phyloP scores from a whole-genome alignment of 2,888 invertebrate species.

The Mactromeris polynyma region DNA sequence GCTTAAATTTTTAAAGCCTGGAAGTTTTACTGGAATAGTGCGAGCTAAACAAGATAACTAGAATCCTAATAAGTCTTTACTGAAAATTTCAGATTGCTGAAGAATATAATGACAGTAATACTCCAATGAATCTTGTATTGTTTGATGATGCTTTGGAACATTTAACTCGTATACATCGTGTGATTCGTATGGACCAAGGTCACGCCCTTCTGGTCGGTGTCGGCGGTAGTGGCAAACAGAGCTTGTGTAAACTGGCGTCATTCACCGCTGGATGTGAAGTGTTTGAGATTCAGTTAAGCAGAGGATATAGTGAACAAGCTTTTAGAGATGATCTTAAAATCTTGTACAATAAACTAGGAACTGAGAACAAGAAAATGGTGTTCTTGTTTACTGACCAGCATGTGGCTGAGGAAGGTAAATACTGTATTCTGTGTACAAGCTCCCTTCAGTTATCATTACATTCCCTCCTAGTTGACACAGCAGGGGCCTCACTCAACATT shows the following conservation, averaged over 20 bases:
- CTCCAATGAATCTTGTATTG: constrained; percentile 93
- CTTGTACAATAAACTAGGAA: constrained; percentile 92
- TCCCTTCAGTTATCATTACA: background rate
- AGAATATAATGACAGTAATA: constrained; percentile 93
- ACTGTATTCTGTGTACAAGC: too few relatives aligned
- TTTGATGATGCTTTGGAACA: constrained; percentile 97
- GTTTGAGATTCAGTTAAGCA: constrained; percentile 94
- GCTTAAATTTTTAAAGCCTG: too few relatives aligned
- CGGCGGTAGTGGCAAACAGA: constrained; percentile 96
- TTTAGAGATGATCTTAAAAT: constrained; percentile 96
- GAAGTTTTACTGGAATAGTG: too few relatives aligned
- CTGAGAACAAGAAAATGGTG: constrained; percentile 92
- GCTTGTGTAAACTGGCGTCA: constrained; percentile 92
- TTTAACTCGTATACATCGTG: constrained; percentile 94
- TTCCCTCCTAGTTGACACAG: too few relatives aligned
- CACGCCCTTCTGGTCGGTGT: constrained; percentile 95
- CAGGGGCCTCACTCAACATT: too few relatives aligned
- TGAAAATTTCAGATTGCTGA: constrained; percentile 91
- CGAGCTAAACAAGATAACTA: too few relatives aligned
- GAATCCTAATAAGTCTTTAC: background rate
- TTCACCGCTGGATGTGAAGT: constrained; percentile 94
- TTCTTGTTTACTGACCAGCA: constrained; percentile 95
- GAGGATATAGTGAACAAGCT: constrained; percentile 93
- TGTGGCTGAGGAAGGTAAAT: constrained; percentile 88
- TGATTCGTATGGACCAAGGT: constrained; percentile 93